These are phyloP conservation scores for Tinamus guttatus DNA, from an alignment of 2,113 vertebrate species.

Conservation along the genomic window DNA sequence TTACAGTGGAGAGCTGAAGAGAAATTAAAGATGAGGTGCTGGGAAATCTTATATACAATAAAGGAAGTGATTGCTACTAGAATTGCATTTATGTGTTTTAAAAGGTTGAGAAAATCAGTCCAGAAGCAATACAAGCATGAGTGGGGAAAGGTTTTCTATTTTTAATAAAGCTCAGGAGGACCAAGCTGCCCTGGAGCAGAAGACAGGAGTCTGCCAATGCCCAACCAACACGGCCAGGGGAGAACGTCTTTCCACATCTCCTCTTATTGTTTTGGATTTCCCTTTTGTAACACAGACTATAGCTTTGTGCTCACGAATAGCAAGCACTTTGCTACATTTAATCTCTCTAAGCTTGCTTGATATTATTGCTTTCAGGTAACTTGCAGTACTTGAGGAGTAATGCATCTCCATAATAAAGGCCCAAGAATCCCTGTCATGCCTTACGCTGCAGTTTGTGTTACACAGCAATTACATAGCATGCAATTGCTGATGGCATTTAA, in stretches of 20 bases:
- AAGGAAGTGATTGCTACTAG: not conserved
- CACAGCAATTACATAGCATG: not conserved
- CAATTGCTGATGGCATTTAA: not conserved
- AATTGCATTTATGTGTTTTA: not conserved
- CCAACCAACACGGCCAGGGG: not conserved
- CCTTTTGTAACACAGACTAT: not conserved
- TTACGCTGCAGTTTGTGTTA: not conserved
- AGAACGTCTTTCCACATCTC: fast-evolving
- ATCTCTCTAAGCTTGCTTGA: not conserved
- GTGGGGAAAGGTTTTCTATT: not conserved
- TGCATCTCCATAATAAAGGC: not conserved
- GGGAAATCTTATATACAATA: not conserved
- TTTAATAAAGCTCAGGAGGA: not conserved
- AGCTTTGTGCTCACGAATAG: not conserved
- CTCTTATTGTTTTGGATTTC: not conserved
- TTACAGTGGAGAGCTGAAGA: not conserved
- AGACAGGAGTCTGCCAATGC: not conserved
- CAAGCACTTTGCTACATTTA: not conserved
- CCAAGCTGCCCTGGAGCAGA: not conserved
- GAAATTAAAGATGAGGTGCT: not conserved
- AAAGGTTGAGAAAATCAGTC: not conserved
- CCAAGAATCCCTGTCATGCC: not conserved
- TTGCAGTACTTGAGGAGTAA: not conserved
- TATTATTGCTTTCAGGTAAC: not conserved
- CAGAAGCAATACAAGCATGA: not conserved